Base-by-base conservation (phyloP, 1,140 invertebrate species). In the Brachionus calyciflorus region DNA sequence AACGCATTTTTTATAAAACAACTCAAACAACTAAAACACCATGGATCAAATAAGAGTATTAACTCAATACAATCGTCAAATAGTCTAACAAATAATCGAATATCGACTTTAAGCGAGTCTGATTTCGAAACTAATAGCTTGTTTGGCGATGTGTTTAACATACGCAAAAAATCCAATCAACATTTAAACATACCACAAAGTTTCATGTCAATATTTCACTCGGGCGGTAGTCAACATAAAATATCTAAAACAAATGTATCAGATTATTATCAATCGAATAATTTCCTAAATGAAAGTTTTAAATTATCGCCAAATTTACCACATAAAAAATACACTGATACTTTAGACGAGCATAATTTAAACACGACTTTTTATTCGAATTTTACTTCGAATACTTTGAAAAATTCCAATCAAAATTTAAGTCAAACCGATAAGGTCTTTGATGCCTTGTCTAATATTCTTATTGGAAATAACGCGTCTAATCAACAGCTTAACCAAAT, bases 1-100 rank as follows among this genome's bases (percentile, higher is more conserved):
- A 73, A 73, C 28, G 69, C 69, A 5, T 51, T 51, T 37, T 73
- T 73, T 24, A 1, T 73, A 48, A 73, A 53, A 55, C 69, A 73
- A 30, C 28, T 73, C 1, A 49, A 37, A 21, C 33, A 40, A 28
- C 14, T 55, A 30, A 73, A 51, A 14, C 46, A 33, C 12, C 17
- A 51, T 33, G 41, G 24, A 0, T 73, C 69, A 0, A 51, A 49
- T 33, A 70, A 73, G 19, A 73, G 46, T 24, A 19, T 51, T 3
- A 73, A 33, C 46, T 73, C 69, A 3, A 55, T 49, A 21, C 30
- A 49, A n/a, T 73, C 69, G 41, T 33, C 48, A 14, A 70, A 10
- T 17, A 73, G 51, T 26, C 48, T 73, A 19, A 10, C 41, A 5
- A 70, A 49, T 51, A 24, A 26, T 0, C 24, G 24, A 14, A 21